A percentile compares a stretch with the other conserved stretches of the same genome.
phyloP scores from a whole-genome alignment of 2,113 vertebrate genomes.

The Tenebrosternarchus preto region DNA sequence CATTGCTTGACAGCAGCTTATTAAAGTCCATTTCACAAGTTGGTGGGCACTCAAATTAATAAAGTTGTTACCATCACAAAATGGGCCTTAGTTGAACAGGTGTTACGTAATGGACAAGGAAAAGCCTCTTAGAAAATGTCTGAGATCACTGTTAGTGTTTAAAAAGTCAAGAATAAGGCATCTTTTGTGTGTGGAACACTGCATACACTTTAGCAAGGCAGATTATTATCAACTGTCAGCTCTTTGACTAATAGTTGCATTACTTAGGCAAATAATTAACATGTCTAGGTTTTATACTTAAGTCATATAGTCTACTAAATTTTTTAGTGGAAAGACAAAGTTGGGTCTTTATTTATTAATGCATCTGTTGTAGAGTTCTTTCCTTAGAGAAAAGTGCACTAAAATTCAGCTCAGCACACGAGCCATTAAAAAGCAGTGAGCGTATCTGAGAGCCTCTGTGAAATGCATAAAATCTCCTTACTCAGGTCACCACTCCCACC shows the following conservation, averaged over 20 bases:
- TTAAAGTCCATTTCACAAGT: constrained; percentile 30
- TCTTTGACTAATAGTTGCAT: no score
- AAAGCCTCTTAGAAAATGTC: no score
- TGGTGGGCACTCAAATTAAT: constrained; percentile 33
- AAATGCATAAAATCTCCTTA: background rate
- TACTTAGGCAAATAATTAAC: no score
- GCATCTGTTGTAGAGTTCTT: background rate
- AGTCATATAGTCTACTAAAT: no score
- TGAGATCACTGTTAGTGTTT: no score
- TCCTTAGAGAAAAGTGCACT: background rate
- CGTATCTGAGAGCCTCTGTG: background rate
- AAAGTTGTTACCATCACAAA: constrained; percentile 4
- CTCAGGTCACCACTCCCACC: background rate
- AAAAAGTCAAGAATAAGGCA: no score
- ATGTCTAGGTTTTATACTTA: no score
- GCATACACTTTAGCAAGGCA: no score
- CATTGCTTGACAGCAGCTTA: constrained; percentile 34
- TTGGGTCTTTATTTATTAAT: background rate
- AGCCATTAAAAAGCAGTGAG: background rate
- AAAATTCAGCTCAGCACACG: background rate
- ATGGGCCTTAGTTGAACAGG: background rate
- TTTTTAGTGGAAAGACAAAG: no score
- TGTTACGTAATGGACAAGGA: background rate
- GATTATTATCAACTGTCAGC: no score
- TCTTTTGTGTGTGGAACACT: no score